A percentile compares a stretch with the other conserved stretches of the same genome.
These are phyloP conservation scores for Polydrusus pterygomalis DNA, from an alignment of 2,888 invertebrate species.

Conservation along the genomic window DNA sequence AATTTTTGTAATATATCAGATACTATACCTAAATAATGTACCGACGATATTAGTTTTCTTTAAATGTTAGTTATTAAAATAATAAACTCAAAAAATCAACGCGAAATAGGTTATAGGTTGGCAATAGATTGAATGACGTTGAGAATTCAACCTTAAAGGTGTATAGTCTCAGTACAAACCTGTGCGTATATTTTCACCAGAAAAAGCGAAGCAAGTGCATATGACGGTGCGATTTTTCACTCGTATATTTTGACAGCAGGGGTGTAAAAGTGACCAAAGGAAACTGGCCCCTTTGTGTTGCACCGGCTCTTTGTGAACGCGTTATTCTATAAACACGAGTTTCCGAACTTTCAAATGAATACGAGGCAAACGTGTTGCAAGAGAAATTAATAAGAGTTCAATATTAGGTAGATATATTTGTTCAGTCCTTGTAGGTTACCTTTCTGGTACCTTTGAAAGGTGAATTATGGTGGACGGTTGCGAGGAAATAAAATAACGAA, in stretches of 20 bases:
- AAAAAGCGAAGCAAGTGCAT: constrained; percentile 64
- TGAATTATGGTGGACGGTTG: too few relatives aligned
- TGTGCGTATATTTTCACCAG: constrained; percentile 12
- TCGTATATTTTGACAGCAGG: constrained; percentile 70
- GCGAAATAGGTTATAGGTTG: too few relatives aligned
- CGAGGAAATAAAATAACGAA: too few relatives aligned
- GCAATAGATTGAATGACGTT: too few relatives aligned
- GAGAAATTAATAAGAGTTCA: neutral
- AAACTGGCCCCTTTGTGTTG: constrained; percentile 59
- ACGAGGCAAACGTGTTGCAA: neutral
- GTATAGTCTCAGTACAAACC: neutral
- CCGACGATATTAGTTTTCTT: too few relatives aligned
- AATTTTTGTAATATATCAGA: too few relatives aligned
- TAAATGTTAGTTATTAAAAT: too few relatives aligned
- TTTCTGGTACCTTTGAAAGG: too few relatives aligned
- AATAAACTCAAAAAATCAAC: too few relatives aligned
- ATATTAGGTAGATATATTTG: neutral
- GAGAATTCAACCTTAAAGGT: too few relatives aligned
- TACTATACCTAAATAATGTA: too few relatives aligned
- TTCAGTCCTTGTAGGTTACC: too few relatives aligned
- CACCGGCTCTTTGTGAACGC: constrained; percentile 46
- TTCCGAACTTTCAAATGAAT: neutral
- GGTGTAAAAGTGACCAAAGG: constrained; percentile 68
- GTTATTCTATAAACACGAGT: constrained; percentile 27
- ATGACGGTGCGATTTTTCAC: constrained; percentile 71